Percentiles rank a stretch among this genome's conserved stretches.
Conservation (phyloP, 2,797 vertebrate genomes). For the Cephalopachus bancanus region DNA sequence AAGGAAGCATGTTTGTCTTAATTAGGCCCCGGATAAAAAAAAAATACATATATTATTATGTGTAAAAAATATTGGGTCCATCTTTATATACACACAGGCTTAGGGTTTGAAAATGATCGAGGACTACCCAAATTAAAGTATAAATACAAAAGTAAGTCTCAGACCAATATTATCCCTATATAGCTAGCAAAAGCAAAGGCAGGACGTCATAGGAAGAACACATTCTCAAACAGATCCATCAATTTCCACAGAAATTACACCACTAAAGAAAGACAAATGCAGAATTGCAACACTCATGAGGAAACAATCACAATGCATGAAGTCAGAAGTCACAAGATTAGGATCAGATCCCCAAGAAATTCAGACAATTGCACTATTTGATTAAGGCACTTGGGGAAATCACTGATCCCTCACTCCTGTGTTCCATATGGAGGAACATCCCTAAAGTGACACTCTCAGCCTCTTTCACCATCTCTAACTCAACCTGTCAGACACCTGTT, state of each 20-base stretch:
- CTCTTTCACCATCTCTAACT: background rate
- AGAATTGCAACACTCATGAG: background rate
- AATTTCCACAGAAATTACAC: background rate
- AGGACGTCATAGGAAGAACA: background rate
- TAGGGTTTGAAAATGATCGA: background rate
- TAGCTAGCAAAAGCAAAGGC: background rate
- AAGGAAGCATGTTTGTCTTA: background rate
- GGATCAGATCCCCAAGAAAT: background rate
- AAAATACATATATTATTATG: background rate
- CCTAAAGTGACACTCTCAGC: background rate
- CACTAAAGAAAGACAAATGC: background rate
- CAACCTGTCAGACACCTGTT: background rate
- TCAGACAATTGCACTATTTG: background rate
- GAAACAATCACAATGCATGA: background rate
- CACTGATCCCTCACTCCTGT: background rate
- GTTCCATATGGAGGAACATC: background rate
- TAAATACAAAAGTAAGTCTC: background rate
- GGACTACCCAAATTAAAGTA: background rate
- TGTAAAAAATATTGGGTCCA: background rate
- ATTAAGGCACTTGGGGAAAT: background rate
- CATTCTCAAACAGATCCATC: background rate
- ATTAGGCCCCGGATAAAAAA: background rate
- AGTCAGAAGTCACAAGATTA: background rate
- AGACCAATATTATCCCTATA: background rate
- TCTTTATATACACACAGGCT: background rate